A percentile compares a stretch with the other conserved stretches of the same genome.
phyloP scores from a whole-genome alignment of 2,888 invertebrate species.

The Ganaspis brasiliensis region DNA sequence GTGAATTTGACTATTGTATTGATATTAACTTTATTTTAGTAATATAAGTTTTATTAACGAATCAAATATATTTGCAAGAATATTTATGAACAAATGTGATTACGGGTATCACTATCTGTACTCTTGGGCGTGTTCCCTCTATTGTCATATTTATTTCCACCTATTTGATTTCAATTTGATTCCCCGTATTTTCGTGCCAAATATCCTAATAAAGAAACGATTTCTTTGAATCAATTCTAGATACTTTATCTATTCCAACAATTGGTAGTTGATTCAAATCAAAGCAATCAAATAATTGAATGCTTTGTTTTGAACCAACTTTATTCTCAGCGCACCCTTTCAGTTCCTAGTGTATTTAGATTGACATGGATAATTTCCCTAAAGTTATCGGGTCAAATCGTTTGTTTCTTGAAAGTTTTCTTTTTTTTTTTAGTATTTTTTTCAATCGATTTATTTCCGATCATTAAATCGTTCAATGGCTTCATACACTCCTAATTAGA shows the following conservation, averaged over 20 bases:
- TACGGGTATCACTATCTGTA: too few species aligned
- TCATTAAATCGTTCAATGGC: conserved; percentile 26
- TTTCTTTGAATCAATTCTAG: background rate
- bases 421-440: background rate
- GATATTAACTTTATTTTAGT: too few species aligned
- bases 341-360: background rate
- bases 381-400: background rate
- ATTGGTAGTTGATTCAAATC: background rate
- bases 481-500: conserved; percentile 29
- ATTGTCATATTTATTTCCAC: too few species aligned
- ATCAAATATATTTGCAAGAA: too few species aligned
- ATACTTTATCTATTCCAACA: background rate
- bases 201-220: background rate
- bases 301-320: background rate
- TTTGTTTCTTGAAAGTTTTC: background rate
- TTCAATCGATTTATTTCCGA: conserved; percentile 16
- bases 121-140: too few species aligned
- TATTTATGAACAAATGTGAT: too few species aligned
- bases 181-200: background rate
- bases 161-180: background rate
- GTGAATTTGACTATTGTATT: too few species aligned
- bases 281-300: background rate
- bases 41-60: too few species aligned
- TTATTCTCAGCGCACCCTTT: background rate
- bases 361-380: conserved; percentile 10